Evolutionary conservation across 1,140 invertebrate genomes (phyloP).

Genomic region (Euwallacea fornicatus): DNA sequence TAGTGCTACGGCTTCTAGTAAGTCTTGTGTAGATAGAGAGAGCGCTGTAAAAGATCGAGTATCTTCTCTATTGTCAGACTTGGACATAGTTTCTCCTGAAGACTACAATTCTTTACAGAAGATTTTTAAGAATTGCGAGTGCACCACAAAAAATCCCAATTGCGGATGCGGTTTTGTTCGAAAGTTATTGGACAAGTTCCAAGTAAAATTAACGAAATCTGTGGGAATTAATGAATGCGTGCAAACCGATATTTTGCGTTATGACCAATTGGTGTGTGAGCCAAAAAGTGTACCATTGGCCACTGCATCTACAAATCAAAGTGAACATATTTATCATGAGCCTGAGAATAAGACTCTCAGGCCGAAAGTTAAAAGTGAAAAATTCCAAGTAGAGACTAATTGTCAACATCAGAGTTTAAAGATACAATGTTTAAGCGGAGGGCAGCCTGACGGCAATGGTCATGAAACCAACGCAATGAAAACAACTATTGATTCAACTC

Average conservation of each 20-base stretch:
- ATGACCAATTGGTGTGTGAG: too few species aligned
- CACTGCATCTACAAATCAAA: too few species aligned
- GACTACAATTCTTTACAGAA: constrained; percentile 27
- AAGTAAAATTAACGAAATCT: neutral
- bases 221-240: neutral
- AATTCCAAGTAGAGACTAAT: too few species aligned
- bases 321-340: too few species aligned
- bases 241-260: neutral
- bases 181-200: constrained; percentile 32
- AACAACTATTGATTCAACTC: too few species aligned
- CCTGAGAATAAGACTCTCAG: too few species aligned
- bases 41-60: neutral
- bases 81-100: neutral
- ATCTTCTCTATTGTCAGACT: neutral
- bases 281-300: too few species aligned
- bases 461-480: too few species aligned
- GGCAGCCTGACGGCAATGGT: too few species aligned
- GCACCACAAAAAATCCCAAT: constrained; percentile 13
- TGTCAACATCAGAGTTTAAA: too few species aligned
- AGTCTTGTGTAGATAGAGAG: neutral
- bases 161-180: constrained; percentile 38
- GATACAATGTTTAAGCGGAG: too few species aligned
- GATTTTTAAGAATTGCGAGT: constrained; percentile 37
- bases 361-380: too few species aligned
- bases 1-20: constrained; percentile 1